These are phyloP conservation scores for Encarsia formosa DNA, from an alignment of 2,888 invertebrate species.

Conservation along the genomic window DNA sequence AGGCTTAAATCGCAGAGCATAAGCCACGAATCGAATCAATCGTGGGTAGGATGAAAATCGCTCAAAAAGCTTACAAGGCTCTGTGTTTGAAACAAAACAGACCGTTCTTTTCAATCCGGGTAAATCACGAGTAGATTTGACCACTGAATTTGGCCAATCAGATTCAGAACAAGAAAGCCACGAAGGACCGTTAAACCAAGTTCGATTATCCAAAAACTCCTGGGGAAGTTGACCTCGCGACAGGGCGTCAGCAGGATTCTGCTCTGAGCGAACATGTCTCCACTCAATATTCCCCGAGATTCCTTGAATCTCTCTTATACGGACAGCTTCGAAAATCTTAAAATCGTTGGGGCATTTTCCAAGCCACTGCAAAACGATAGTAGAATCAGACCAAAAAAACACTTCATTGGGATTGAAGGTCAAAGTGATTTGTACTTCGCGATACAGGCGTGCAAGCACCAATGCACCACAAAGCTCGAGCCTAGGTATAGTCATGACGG, in stretches of 20 bases:
- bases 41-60: neutral
- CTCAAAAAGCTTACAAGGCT: neutral
- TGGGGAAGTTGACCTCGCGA: constrained; percentile 23
- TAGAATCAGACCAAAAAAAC: constrained; percentile 31
- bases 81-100: neutral
- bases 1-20: neutral
- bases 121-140: no score
- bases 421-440: constrained; percentile 8
- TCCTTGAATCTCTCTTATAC: constrained; percentile 29
- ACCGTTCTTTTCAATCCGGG: neutral
- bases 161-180: constrained; percentile 9
- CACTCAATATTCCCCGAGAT: constrained; percentile 8
- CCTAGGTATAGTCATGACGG: constrained; percentile 28
- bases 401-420: constrained; percentile 3
- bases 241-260: constrained; percentile 28
- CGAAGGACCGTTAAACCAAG: constrained; percentile 15
- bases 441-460: constrained; percentile 23
- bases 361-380: constrained; percentile 30
- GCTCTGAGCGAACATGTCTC: constrained; percentile 16
- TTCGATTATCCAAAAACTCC: constrained; percentile 17
- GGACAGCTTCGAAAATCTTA: constrained; percentile 28
- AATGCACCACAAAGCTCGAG: constrained; percentile 32
- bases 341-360: constrained; percentile 9
- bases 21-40: constrained; percentile 5
- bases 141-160: constrained; percentile 17